Conservation (phyloP, 2,113 vertebrate species). For the Odocoileus hemionus region DNA sequence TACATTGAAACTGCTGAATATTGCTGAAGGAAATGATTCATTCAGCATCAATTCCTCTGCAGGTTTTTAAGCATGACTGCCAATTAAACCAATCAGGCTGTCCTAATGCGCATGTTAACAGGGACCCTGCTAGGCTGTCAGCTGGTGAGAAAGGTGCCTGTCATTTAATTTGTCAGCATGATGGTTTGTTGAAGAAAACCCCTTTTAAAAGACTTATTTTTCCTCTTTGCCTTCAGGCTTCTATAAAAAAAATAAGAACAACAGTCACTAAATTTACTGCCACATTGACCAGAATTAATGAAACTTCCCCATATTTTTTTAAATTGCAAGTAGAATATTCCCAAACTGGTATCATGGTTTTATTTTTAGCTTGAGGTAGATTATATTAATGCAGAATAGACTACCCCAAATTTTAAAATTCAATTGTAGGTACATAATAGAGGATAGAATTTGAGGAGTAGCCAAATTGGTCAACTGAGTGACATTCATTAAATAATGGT, state of each 20-base stretch:
- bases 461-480: neutral
- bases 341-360: neutral
- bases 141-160: slow-evolving; percentile 63
- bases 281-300: slow-evolving; percentile 22
- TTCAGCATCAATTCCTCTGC: slow-evolving; percentile 44
- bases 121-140: slow-evolving; percentile 62
- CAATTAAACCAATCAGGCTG: slow-evolving; percentile 68
- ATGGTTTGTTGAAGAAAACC: slow-evolving; percentile 44
- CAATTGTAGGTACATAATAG: neutral
- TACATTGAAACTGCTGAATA: slow-evolving; percentile 32
- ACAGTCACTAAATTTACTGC: slow-evolving; percentile 16
- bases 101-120: slow-evolving; percentile 61
- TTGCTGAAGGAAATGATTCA: slow-evolving; percentile 22
- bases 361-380: neutral
- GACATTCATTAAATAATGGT: neutral
- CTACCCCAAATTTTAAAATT: neutral
- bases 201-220: slow-evolving; percentile 47
- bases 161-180: slow-evolving; percentile 62
- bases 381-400: neutral
- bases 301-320: neutral
- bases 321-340: neutral
- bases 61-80: slow-evolving; percentile 47
- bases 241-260: slow-evolving; percentile 21
- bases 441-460: neutral
- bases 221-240: slow-evolving; percentile 37